Conservation (phyloP, 2,888 invertebrate species). For the Germaria angustata region DNA sequence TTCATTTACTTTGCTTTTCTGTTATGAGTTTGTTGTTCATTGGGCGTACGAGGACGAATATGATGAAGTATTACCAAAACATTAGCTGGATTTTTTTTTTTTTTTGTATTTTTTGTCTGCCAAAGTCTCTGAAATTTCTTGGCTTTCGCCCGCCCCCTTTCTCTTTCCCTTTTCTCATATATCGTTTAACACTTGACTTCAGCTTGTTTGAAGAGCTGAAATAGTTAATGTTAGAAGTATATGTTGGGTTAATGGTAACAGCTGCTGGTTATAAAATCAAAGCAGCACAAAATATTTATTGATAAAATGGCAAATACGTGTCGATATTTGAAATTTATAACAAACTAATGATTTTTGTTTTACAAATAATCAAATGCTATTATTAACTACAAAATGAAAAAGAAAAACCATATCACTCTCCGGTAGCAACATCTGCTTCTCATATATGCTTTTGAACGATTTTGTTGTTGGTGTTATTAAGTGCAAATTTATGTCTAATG, state of each 20-base stretch:
- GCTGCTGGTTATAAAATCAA: conserved; percentile 64
- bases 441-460: conserved; percentile 9
- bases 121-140: conserved; percentile 58
- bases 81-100: conserved; percentile 71
- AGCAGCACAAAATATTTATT: conserved; percentile 66
- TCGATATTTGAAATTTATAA: conserved; percentile 72
- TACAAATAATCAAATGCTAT: conserved; percentile 65
- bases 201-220: conserved; percentile 6
- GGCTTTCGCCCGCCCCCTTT: conserved; percentile 62
- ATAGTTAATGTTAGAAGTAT: conserved; percentile 6
- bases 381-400: conserved; percentile 73
- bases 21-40: conserved; percentile 52
- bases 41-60: conserved; percentile 4
- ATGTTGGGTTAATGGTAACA: conserved; percentile 52
- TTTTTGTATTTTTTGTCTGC: not conserved
- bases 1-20: conserved; percentile 55
- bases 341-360: conserved; percentile 76
- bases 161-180: conserved; percentile 28
- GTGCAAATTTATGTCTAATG: conserved; percentile 51
- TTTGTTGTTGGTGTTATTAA: conserved; percentile 30
- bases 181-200: conserved; percentile 31
- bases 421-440: conserved; percentile 35
- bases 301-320: conserved; percentile 78
- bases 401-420: not conserved
- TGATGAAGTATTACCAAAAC: conserved; percentile 73